A percentile compares a stretch with the other conserved stretches of the same genome.
phyloP scores from a whole-genome alignment of 2,113 vertebrate species.

The Herpailurus yagouaroundi region DNA sequence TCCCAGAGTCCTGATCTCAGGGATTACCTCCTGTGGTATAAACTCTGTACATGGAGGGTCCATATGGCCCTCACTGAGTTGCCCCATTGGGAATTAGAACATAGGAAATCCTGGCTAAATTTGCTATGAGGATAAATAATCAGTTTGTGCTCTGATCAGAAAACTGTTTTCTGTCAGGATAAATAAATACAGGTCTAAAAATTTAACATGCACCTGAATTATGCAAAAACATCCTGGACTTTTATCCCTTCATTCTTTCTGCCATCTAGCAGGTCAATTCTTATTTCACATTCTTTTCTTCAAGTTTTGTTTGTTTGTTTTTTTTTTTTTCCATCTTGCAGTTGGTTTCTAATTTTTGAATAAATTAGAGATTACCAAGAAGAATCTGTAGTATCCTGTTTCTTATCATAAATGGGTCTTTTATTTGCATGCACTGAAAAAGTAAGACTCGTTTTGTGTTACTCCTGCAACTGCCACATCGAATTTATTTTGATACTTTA shows the following conservation, averaged over 20 bases:
- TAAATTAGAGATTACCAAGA: not conserved
- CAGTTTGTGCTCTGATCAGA: not conserved
- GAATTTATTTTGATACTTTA: not conserved
- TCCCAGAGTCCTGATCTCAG: not conserved
- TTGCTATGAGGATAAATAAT: not conserved
- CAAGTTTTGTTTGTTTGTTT: not conserved
- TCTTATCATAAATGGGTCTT: not conserved
- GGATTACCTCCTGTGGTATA: not conserved
- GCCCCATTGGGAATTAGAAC: fast-evolving
- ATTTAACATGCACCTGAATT: not conserved
- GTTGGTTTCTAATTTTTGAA: not conserved
- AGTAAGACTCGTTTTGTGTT: not conserved
- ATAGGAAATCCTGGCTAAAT: not conserved
- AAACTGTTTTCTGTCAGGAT: not conserved
- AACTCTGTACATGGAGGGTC: not conserved
- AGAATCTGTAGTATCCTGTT: not conserved
- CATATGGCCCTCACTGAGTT: not conserved
- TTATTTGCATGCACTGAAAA: not conserved
- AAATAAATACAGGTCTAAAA: not conserved
- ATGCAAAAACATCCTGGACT: not conserved
- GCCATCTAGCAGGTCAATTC: not conserved
- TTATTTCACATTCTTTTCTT: not conserved
- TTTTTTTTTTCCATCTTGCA: not conserved
- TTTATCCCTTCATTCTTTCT: not conserved
- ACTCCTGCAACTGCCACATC: not conserved